phyloP scores from a whole-genome alignment of 2,888 invertebrate species.

The Pedicia rivosa region DNA sequence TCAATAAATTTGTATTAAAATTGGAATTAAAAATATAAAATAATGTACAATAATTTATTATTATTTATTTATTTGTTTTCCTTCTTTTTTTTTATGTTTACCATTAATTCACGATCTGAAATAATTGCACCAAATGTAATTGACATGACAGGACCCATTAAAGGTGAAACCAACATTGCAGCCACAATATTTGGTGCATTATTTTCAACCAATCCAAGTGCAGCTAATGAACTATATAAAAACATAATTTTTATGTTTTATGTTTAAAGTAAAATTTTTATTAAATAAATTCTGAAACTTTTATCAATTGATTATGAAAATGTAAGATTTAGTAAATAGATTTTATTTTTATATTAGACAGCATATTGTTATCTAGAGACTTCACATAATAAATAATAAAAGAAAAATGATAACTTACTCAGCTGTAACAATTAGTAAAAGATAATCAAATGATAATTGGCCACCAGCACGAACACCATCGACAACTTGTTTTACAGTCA shows the following conservation, averaged over 20 bases:
- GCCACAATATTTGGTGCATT: conserved; percentile 67
- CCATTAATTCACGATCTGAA: conserved; percentile 46
- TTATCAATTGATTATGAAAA: not conserved
- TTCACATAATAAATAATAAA: no score
- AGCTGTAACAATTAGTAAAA: conserved; percentile 62
- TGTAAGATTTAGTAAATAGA: no score
- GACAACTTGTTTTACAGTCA: conserved; percentile 72
- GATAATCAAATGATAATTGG: conserved; percentile 65
- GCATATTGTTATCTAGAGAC: no score
- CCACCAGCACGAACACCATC: conserved; percentile 61
- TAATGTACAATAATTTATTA: no score
- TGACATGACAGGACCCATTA: conserved; percentile 79
- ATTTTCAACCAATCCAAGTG: conserved; percentile 68
- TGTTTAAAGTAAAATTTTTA: not conserved
- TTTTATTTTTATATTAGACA: conserved; percentile 3
- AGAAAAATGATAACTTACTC: conserved; percentile 41
- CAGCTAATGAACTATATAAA: conserved; percentile 53
- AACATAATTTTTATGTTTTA: conserved; percentile 1
- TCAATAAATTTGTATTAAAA: no score
- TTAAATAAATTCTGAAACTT: not conserved
- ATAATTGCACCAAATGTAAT: conserved; percentile 70
- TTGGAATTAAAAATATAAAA: no score
- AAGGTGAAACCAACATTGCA: conserved; percentile 59
- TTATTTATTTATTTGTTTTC: no score
- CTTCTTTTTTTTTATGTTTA: no score